Evolutionary conservation across 2,888 invertebrate species (phyloP).

Genomic region (Crocallis elinguaria): DNA sequence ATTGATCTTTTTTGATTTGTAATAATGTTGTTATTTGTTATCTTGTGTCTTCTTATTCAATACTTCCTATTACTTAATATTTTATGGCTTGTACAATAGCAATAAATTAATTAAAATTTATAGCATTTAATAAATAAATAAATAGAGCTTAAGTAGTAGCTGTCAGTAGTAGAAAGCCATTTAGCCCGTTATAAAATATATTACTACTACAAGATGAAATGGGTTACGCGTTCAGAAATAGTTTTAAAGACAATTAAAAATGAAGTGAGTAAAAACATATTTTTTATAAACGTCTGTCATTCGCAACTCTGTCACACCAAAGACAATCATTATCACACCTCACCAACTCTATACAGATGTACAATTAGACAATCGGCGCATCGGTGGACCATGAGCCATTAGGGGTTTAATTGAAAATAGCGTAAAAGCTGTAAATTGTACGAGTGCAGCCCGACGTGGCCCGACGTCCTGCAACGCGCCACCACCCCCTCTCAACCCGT

Average conservation of each 20-base stretch:
- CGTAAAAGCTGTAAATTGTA: slow-evolving; percentile 87
- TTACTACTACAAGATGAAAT: no score
- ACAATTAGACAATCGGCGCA: slow-evolving; percentile 82
- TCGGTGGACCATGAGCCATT: slow-evolving; percentile 86
- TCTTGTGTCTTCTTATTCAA: no score
- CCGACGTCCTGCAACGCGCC: slow-evolving; percentile 23
- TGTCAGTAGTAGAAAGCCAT: no score
- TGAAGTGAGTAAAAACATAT: not conserved
- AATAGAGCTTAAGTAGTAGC: no score
- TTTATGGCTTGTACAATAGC: no score
- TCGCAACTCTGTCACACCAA: slow-evolving; percentile 43
- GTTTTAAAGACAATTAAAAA: not conserved
- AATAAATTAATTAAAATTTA: no score
- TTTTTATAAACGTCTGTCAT: not conserved
- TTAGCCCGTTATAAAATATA: no score
- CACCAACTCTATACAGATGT: slow-evolving; percentile 46
- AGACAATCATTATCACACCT: slow-evolving; percentile 39
- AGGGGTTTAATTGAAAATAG: slow-evolving; percentile 88
- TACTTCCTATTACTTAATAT: no score
- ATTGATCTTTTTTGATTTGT: no score
- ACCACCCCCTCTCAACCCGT: slow-evolving; percentile 18
- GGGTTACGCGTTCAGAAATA: no score
- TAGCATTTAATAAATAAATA: no score
- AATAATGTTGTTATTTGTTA: no score
- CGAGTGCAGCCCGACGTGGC: slow-evolving; percentile 58